Percentiles rank a stretch among this genome's conserved stretches.
phyloP scores from a whole-genome alignment of 2,113 vertebrate genomes.

The Numida meleagris region DNA sequence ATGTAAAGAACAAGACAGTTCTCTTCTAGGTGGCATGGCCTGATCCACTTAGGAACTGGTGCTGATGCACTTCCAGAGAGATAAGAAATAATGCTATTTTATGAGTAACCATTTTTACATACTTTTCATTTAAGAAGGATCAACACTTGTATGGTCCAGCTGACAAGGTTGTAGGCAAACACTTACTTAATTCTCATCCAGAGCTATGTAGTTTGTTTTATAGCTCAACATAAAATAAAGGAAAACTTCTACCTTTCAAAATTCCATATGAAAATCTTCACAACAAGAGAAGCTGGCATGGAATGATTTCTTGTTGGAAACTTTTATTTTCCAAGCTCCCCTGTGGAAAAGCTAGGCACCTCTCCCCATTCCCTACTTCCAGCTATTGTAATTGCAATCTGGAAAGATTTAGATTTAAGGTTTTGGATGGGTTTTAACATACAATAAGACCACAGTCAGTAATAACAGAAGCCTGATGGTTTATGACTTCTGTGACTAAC shows the following conservation, averaged over 20 bases:
- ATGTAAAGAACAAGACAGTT: background rate
- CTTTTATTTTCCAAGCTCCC: background rate
- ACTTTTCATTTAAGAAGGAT: background rate
- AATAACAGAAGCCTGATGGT: background rate
- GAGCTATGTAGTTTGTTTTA: background rate
- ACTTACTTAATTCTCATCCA: background rate
- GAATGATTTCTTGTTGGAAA: background rate
- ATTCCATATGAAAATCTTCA: background rate
- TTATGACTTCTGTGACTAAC: background rate
- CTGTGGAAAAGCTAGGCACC: background rate
- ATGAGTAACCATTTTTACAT: background rate
- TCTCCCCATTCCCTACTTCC: background rate
- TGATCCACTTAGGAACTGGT: background rate
- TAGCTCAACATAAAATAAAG: background rate
- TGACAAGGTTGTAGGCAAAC: background rate
- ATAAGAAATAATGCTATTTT: background rate
- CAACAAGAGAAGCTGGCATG: background rate
- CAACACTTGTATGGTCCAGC: background rate
- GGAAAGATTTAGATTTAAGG: background rate
- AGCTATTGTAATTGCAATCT: background rate
- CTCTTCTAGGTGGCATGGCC: background rate
- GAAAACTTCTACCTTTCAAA: background rate
- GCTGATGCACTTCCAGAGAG: background rate
- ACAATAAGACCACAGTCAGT: background rate
- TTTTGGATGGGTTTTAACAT: background rate